Percentiles rank a stretch among this genome's conserved stretches.
Conservation (phyloP, 2,113 vertebrate genomes). For the Leucosticte australis region DNA sequence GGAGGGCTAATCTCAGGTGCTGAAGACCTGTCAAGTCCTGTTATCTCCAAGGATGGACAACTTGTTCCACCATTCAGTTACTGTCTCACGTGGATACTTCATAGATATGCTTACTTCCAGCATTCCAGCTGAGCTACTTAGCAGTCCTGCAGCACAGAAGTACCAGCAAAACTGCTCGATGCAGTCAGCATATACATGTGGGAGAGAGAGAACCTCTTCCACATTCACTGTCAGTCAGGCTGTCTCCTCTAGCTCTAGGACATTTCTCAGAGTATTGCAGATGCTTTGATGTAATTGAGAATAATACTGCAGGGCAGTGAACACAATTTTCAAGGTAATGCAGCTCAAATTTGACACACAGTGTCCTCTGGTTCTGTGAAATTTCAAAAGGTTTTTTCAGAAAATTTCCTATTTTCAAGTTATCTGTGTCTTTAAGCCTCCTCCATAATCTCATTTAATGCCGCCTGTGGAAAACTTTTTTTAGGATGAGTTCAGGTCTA, state of each 20-base stretch:
- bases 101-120: neutral
- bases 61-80: neutral
- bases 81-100: neutral
- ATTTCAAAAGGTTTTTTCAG: neutral
- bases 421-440: constrained; percentile 4
- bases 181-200: neutral
- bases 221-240: neutral
- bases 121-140: neutral
- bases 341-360: neutral
- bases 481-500: neutral
- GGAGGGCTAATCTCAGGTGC: neutral
- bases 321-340: neutral
- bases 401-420: neutral
- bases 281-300: neutral
- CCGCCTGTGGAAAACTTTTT: neutral
- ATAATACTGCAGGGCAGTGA: neutral
- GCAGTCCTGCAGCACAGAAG: neutral
- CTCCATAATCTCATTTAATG: neutral
- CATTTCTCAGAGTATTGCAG: neutral
- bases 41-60: neutral
- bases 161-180: neutral
- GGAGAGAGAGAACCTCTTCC: neutral
- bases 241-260: neutral
- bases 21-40: neutral
- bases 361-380: neutral